Evolutionary conservation across 92 coral and sea anemone species (phyloP).

Genomic region (Palythoa grandiflora): DNA sequence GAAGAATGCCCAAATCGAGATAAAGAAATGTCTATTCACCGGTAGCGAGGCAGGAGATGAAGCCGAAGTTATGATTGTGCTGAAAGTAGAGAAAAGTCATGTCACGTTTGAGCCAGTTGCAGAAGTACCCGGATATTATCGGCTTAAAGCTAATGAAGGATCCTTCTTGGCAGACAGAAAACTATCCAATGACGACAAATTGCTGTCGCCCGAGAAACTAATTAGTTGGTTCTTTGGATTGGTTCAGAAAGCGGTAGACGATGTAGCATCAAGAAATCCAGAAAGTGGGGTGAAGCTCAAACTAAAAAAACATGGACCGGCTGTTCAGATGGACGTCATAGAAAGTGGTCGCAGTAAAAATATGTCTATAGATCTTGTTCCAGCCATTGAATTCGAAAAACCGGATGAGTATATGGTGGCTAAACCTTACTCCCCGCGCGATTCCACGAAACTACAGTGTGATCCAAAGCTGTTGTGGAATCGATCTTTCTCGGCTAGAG

Average conservation of each 20-base stretch:
- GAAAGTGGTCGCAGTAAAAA: constrained; percentile 48
- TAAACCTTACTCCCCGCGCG: constrained; percentile 56
- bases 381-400: constrained; percentile 62
- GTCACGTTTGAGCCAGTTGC: not conserved
- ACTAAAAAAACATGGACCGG: constrained; percentile 78
- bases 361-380: constrained; percentile 75
- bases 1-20: constrained; percentile 56
- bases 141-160: constrained; percentile 44
- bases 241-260: constrained; percentile 59
- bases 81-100: constrained; percentile 55
- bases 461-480: constrained; percentile 77
- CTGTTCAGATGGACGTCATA: constrained; percentile 77
- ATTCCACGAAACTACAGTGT: constrained; percentile 1
- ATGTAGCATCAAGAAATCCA: constrained; percentile 17
- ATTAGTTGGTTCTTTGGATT: constrained; percentile 67
- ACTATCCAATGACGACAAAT: constrained; percentile 47
- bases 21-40: constrained; percentile 65
- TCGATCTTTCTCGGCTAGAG: constrained; percentile 80
- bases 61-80: constrained; percentile 80
- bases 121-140: constrained; percentile 37
- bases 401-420: constrained; percentile 73
- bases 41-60: constrained; percentile 89
- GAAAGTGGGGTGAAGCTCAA: constrained; percentile 42
- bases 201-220: constrained; percentile 62
- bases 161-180: constrained; percentile 50